Percentiles rank a stretch among this genome's conserved stretches.
Evolutionary conservation across 1,140 invertebrate genomes (phyloP).

Genomic region (Procambarus clarkii): DNA sequence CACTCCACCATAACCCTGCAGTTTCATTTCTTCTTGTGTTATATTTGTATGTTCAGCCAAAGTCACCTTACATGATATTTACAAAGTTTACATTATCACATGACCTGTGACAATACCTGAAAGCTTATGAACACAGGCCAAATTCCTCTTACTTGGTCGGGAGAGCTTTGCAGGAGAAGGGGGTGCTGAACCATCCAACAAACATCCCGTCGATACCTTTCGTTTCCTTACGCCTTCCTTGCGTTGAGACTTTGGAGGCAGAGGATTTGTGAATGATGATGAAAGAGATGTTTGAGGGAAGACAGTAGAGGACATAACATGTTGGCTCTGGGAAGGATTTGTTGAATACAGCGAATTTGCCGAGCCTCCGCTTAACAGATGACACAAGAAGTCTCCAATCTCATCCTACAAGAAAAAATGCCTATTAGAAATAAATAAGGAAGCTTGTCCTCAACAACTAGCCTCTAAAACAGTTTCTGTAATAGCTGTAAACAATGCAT

Average conservation of each 20-base stretch:
- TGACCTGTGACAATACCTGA: too few relatives aligned
- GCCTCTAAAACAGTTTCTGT: too few relatives aligned
- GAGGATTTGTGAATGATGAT: constrained; percentile 56
- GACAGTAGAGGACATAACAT: neutral
- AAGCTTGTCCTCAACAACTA: too few relatives aligned
- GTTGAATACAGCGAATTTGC: neutral
- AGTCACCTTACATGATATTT: too few relatives aligned
- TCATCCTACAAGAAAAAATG: constrained; percentile 44
- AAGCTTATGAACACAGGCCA: neutral
- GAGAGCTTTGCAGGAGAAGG: constrained; percentile 44
- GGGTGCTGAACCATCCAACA: constrained; percentile 5
- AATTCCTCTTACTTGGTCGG: constrained; percentile 34
- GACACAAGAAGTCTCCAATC: constrained; percentile 56
- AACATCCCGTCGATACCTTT: constrained; percentile 28
- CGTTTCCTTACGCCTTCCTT: constrained; percentile 41
- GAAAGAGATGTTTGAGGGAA: constrained; percentile 5
- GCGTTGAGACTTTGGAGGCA: constrained; percentile 28
- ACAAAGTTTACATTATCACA: too few relatives aligned
- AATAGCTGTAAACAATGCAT: too few relatives aligned
- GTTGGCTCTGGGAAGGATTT: neutral
- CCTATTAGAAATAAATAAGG: neutral
- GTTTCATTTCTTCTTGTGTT: too few relatives aligned
- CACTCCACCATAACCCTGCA: too few relatives aligned
- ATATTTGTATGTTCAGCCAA: too few relatives aligned
- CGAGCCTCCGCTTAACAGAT: constrained; percentile 7